Evolutionary conservation across 2,888 invertebrate species (phyloP).

Genomic region (Therioaphis trifolii): DNA sequence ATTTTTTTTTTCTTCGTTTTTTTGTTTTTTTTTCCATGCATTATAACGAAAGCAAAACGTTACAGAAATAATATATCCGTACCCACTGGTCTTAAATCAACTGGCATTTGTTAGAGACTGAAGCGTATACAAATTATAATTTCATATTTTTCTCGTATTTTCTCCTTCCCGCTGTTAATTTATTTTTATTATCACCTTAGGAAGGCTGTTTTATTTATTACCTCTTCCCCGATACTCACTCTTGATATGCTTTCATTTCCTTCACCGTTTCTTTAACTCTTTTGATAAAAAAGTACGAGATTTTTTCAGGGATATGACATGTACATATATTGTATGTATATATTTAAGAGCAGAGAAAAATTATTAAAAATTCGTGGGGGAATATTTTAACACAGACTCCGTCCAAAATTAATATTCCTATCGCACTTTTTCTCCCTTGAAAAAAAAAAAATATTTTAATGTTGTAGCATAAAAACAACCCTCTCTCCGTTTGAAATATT

Average conservation of each 20-base stretch:
- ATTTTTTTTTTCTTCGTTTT: conserved; percentile 13
- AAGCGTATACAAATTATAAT: conserved; percentile 44
- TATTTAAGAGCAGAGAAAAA: conserved; percentile 34
- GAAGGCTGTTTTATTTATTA: conserved; percentile 65
- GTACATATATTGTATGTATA: not conserved
- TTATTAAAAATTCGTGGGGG: conserved; percentile 61
- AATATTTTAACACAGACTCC: conserved; percentile 53
- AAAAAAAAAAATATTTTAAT: conserved; percentile 27
- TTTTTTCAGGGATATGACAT: conserved; percentile 48
- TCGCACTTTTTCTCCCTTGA: conserved; percentile 37
- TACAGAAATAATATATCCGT: conserved; percentile 44
- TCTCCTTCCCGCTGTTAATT: conserved; percentile 65
- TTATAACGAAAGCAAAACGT: conserved; percentile 42
- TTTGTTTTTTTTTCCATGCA: conserved; percentile 32
- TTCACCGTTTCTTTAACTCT: conserved; percentile 59
- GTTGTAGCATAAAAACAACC: conserved; percentile 41
- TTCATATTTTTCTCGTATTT: conserved; percentile 56
- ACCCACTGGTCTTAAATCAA: conserved; percentile 57
- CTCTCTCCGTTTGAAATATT: conserved; percentile 41
- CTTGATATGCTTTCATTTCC: conserved; percentile 63
- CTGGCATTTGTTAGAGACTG: conserved; percentile 23
- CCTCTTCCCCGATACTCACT: conserved; percentile 62
- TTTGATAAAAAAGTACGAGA: conserved; percentile 58
- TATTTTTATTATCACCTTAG: conserved; percentile 66
- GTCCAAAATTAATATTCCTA: conserved; percentile 60